Base-by-base conservation (phyloP, 2,113 vertebrate genomes). In the Nothobranchius furzeri region DNA sequence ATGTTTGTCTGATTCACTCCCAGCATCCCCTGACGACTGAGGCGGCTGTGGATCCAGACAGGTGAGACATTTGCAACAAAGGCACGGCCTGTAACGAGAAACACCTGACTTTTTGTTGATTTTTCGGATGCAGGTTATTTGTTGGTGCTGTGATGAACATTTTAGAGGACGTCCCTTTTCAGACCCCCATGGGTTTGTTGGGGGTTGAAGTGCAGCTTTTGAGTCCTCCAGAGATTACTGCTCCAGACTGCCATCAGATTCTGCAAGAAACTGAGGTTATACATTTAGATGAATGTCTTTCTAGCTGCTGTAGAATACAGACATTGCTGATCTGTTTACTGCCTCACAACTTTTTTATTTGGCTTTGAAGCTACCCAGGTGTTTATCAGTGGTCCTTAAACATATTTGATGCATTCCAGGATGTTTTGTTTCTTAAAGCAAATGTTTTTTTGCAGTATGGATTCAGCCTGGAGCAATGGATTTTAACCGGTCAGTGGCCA, bases 141-240 rank as follows among this genome's bases (percentile, higher is more conserved):
- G 47, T 57, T 37, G 35, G n/a, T 47, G 52, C 12, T 20, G n/a
- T 13, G 2, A 97, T 96, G 95, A 95, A 79, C 75, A 82, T 85
- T 67, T 87, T 98, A 60, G 95, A 98, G 68, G 95, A 93, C 5
- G 68, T 99, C 62, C 94, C 94, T 1, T 98, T 98, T 89, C 93
- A 92, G 74, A 88, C 87, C 0, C 56, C 81, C 1, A 48, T 87
- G 30, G 89, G 87, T 25, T 73, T 85, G 0, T 75, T 81, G 45
- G 82, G 80, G 57, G 87, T 64, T 55, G 79, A 87, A 30, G 75
- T 75, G 13, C 85, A 66, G 47, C 48, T 65, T 0, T 58, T 82
- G 49, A 79, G 68, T 0, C 81, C 76, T 2, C 92, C 90, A 0
- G 88, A 92, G 59, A 54, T 96, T 35, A 78, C 83, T 4, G 3